Percentiles rank a stretch among this genome's conserved stretches.
Evolutionary conservation across 2,888 invertebrate species (phyloP).

Genomic region (Drosophila seclusa): DNA sequence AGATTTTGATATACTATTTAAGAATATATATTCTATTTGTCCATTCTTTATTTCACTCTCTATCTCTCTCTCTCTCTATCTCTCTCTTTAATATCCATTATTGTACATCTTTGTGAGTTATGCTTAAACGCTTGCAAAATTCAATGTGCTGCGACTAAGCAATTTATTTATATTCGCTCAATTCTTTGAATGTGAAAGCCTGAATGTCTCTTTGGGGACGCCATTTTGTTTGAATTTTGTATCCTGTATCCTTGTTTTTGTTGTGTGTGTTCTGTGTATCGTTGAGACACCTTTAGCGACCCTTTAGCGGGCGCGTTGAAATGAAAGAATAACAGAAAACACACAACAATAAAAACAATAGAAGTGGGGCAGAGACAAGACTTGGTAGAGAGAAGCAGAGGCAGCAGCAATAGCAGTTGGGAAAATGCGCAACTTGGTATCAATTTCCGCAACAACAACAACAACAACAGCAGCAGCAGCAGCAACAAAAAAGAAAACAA

Average conservation of each 20-base stretch:
- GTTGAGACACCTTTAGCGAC: conserved; percentile 62
- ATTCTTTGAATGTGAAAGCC: conserved; percentile 3
- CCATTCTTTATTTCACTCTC: neutral
- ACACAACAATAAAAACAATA: conserved; percentile 38
- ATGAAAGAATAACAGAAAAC: conserved; percentile 74
- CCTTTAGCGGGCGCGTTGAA: conserved; percentile 74
- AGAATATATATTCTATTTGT: neutral
- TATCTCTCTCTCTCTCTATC: neutral
- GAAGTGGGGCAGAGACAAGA: conserved; percentile 10
- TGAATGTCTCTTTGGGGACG: conserved; percentile 4
- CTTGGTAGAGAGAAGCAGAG: neutral
- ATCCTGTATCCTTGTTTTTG: conserved; percentile 1
- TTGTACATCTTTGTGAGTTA: neutral
- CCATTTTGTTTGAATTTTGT: conserved; percentile 39
- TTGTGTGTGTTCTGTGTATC: conserved; percentile 30
- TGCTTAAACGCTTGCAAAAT: neutral
- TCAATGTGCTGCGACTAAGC: too few relatives aligned
- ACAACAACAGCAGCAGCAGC: conserved; percentile 5
- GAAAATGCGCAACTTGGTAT: conserved; percentile 61
- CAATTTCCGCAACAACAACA: conserved; percentile 59
- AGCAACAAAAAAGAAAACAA: conserved; percentile 44
- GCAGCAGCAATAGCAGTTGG: conserved; percentile 17
- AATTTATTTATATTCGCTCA: neutral
- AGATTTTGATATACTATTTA: neutral
- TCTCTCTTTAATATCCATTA: neutral